These are phyloP conservation scores for Papilio polyxenes DNA, from an alignment of 1,140 invertebrate genomes.

Conservation along the genomic window DNA sequence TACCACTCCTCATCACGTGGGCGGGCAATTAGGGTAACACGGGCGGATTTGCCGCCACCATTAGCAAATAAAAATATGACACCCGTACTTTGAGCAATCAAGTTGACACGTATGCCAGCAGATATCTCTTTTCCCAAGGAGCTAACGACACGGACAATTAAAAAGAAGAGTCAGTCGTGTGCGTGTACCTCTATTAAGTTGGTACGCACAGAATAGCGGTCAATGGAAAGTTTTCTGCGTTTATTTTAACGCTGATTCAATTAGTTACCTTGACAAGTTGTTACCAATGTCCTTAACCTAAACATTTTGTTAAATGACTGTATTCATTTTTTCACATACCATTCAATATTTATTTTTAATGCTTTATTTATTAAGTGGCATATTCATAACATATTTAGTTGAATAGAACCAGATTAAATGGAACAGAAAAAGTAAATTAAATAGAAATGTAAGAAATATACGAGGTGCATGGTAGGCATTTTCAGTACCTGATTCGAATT, in stretches of 20 bases:
- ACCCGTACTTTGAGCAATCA: conserved; percentile 65
- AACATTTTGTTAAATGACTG: no score
- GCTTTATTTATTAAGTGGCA: no score
- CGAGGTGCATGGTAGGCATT: neutral
- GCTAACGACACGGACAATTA: conserved; percentile 60
- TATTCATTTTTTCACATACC: no score
- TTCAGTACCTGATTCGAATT: neutral
- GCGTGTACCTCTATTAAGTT: conserved; percentile 12
- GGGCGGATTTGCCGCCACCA: conserved; percentile 35
- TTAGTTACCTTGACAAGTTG: no score
- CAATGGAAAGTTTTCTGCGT: neutral
- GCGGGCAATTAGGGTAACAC: conserved; percentile 35
- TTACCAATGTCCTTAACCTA: no score
- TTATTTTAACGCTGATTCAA: conserved; percentile 19
- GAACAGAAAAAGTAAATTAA: no score
- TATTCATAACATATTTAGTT: no score
- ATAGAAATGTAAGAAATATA: no score
- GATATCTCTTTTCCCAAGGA: conserved; percentile 49
- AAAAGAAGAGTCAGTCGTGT: conserved; percentile 48
- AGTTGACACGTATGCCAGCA: conserved; percentile 55
- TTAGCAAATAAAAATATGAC: conserved; percentile 55
- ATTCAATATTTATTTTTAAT: no score
- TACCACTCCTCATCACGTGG: neutral
- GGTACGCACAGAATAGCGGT: neutral
- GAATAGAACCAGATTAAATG: no score